phyloP scores from a whole-genome alignment of 2,888 invertebrate genomes.

The Phasia obesa region DNA sequence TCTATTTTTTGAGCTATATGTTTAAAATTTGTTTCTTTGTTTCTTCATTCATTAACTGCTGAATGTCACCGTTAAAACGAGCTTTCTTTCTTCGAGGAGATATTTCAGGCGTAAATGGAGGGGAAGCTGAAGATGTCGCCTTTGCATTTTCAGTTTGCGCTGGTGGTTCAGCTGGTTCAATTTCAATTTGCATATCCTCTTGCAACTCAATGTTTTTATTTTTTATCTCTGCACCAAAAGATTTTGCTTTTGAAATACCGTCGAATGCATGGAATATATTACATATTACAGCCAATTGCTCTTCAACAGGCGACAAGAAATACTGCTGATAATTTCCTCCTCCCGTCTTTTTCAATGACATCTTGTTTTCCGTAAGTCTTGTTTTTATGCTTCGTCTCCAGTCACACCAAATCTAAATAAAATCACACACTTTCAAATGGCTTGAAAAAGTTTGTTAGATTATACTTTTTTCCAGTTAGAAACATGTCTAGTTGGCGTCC shows the following conservation, averaged over 20 bases:
- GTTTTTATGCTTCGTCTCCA: slow-evolving; percentile 36
- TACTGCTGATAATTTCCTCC: slow-evolving; percentile 26
- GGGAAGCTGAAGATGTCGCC: neutral
- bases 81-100: slow-evolving; percentile 13
- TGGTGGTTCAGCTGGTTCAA: neutral
- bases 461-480: slow-evolving; percentile 33
- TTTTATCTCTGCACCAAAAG: neutral
- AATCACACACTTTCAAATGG: slow-evolving; percentile 1
- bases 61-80: slow-evolving; percentile 20
- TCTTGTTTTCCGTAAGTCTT: slow-evolving; percentile 28
- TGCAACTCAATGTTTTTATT: neutral
- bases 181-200: neutral
- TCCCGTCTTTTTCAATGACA: slow-evolving; percentile 18
- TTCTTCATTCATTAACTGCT: too few species aligned
- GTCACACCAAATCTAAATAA: slow-evolving; percentile 37
- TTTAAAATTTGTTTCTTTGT: too few species aligned
- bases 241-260: slow-evolving; percentile 40
- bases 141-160: neutral
- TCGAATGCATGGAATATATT: slow-evolving; percentile 22
- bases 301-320: slow-evolving; percentile 23
- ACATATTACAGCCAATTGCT: slow-evolving; percentile 22
- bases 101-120: slow-evolving; percentile 3
- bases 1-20: too few species aligned
- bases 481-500: slow-evolving; percentile 38
- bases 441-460: neutral